Evolutionary conservation across 1,140 invertebrate species (phyloP), one percentile per base, ranked within the genome.

Genomic region (Steinernema khuongi): DNA sequence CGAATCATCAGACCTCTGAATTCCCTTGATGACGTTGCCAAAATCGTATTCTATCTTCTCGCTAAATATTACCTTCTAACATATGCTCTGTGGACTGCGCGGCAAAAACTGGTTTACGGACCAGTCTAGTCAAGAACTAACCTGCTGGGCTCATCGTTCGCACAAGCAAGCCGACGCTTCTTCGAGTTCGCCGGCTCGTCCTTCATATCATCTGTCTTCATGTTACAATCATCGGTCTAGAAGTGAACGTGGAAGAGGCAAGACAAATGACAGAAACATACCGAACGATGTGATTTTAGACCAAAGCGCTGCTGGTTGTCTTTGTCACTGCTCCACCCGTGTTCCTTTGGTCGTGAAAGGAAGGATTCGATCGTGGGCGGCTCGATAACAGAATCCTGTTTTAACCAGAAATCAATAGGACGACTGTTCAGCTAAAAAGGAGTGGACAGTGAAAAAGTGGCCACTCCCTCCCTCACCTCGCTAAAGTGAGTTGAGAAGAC

Each of bases 391-490:
- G 50, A 22, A 14, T 60, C 50, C 50, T 60, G 50, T 60, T 60
- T 60, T 60, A 60, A 60, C 50, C 50, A 60, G 50, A 14, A 60
- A 60, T 60, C 50, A 60, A 22, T 60, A 22, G 50, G 50, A 60
- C 50, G 50, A 7, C 26, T 60, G 14, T 60, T 60, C 7, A 60
- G 50, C 50, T 60, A 60, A 60, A n/a, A 60, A 14, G 50, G 50
- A 60, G 50, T 60, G 50, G 50, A 22, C 22, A 22, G 4, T 60
- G 50, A 60, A 60, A 60, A 7, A 7, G 7, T n/a, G 26, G 26
- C 50, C 50, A 60, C 50, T 60, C 50, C 22, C 4, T 7, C 50
- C 14, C 50, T 60, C 26, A 60, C 50, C 50, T 60, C 50, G 50
- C 22, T 60, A 22, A 60, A 60, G 26, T 60, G 19, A 26, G 50